Conservation (phyloP, 2,888 invertebrate genomes). For the Drosophila pseudotalamancana region DNA sequence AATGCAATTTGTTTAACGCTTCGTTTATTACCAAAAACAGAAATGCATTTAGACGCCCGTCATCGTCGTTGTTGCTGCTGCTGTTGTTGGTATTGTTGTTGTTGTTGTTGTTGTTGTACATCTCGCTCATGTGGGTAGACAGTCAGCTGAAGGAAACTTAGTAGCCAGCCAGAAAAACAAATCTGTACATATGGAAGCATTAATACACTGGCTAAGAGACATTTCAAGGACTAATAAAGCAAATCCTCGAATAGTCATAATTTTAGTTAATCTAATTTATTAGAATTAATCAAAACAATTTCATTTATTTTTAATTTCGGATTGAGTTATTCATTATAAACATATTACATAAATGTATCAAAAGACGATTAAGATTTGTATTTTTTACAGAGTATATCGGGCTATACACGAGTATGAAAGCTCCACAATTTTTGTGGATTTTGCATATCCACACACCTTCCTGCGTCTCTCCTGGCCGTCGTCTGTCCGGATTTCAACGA, state of each 20-base stretch:
- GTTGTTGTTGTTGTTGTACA: conserved; percentile 18
- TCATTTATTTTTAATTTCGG: no score
- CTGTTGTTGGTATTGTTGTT: conserved; percentile 5
- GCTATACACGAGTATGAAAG: no score
- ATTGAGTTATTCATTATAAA: no score
- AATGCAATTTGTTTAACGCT: conserved; percentile 81
- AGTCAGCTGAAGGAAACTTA: conserved; percentile 34
- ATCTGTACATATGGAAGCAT: not conserved
- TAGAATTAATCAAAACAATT: no score
- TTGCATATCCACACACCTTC: not conserved
- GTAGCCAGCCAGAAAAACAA: not conserved
- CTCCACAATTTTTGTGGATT: not conserved
- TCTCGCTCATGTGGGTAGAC: conserved; percentile 37
- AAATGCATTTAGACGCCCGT: conserved; percentile 50
- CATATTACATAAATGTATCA: no score
- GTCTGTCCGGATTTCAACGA: not conserved
- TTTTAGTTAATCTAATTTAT: no score
- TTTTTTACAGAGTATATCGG: no score
- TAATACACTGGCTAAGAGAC: conserved; percentile 5
- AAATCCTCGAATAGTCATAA: no score
- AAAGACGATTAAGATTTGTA: no score
- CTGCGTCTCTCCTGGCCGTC: not conserved
- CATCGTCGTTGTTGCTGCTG: conserved; percentile 3
- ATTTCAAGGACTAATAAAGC: not conserved
- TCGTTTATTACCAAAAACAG: conserved; percentile 79